A percentile compares a stretch with the other conserved stretches of the same genome.
These are phyloP conservation scores for Drosophila ficusphila DNA, from an alignment of 1,140 invertebrate species.

Conservation along the genomic window DNA sequence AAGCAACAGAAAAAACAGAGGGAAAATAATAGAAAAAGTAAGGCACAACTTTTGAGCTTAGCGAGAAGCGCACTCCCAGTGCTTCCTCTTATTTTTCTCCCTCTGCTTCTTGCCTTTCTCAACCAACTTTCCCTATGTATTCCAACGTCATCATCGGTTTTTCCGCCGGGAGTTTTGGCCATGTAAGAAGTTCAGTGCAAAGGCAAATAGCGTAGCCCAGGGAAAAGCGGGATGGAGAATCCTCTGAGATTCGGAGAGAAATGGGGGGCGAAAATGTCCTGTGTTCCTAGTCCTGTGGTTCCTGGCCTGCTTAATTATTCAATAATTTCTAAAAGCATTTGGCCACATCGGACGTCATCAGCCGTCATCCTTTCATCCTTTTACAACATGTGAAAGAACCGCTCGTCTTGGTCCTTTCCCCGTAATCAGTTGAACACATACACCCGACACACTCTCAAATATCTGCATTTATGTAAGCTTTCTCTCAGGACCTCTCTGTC, in stretches of 20 bases:
- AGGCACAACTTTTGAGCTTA: constrained; percentile 71
- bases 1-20: neutral
- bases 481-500: neutral
- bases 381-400: constrained; percentile 38
- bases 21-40: constrained; percentile 20
- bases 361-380: constrained; percentile 77
- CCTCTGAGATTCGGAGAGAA: neutral
- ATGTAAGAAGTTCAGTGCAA: constrained; percentile 79
- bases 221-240: neutral
- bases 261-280: neutral
- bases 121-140: neutral
- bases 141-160: constrained; percentile 27
- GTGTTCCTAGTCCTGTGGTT: constrained; percentile 11
- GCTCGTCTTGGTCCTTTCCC: constrained; percentile 5
- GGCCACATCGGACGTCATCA: constrained; percentile 59
- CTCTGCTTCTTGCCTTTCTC: neutral
- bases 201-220: constrained; percentile 55
- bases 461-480: constrained; percentile 29
- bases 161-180: constrained; percentile 59
- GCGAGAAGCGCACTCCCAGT: constrained; percentile 34
- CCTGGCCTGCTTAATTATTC: constrained; percentile 71
- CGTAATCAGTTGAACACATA: constrained; percentile 76
- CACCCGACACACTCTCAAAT: constrained; percentile 18
- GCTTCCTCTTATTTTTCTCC: neutral
- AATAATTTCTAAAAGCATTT: constrained; percentile 82